Evolutionary conservation across 2,888 invertebrate genomes (phyloP), one percentile per base, ranked within the genome.

Genomic region (Polydrusus cervinus): DNA sequence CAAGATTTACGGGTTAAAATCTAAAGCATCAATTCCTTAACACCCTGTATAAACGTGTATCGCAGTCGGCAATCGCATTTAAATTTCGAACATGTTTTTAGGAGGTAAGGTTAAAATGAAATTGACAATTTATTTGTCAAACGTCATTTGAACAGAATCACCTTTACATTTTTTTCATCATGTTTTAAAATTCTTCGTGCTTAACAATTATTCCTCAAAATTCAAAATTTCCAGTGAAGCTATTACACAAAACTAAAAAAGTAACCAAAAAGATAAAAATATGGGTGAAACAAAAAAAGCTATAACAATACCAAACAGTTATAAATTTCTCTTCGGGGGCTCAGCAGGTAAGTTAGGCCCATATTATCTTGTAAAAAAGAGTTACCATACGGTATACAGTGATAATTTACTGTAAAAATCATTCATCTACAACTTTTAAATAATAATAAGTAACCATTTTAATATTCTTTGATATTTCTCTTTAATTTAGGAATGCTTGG

Each of bases 401-500:
- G n/a, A n/a, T n/a, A n/a, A n/a, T n/a, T n/a, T n/a, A n/a, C n/a
- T n/a, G n/a, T n/a, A n/a, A n/a, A n/a, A n/a, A n/a, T n/a, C n/a
- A n/a, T n/a, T n/a, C n/a, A n/a, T n/a, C n/a, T n/a, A n/a, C n/a
- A n/a, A n/a, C n/a, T n/a, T n/a, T n/a, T n/a, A n/a, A n/a, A n/a
- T n/a, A n/a, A n/a, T n/a, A n/a, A n/a, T n/a, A n/a, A n/a, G n/a
- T n/a, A n/a, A n/a, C n/a, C n/a, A n/a, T n/a, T n/a, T n/a, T n/a
- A n/a, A n/a, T n/a, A n/a, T n/a, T n/a, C n/a, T n/a, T n/a, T n/a
- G n/a, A n/a, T n/a, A n/a, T n/a, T n/a, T n/a, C n/a, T n/a, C n/a
- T n/a, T n/a, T 25, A 25, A 64, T 62, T 78, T 7, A 78, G 97
- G 97, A 72, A 99, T 98, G 97, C 93, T 92, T 25, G 99, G 98